Percentiles rank a stretch among this genome's conserved stretches.
Conservation (phyloP, 2,113 vertebrate genomes). For the Festucalex cinctus region DNA sequence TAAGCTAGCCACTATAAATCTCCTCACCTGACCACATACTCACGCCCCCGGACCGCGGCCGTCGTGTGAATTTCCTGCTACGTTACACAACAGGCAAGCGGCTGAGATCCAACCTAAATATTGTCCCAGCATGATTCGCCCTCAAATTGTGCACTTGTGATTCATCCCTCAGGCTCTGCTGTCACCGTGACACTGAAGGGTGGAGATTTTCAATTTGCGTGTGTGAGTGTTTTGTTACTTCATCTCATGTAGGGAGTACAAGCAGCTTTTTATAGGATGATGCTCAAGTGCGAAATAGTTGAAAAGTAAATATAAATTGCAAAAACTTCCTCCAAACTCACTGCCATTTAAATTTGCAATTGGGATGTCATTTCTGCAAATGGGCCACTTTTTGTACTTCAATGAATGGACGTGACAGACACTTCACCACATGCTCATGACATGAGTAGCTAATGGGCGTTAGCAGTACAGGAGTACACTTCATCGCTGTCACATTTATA, state of each 20-base stretch:
- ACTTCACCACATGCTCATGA: too few relatives aligned
- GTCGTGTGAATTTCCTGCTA: constrained; percentile 30
- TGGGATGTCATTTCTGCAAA: not conserved
- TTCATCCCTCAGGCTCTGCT: constrained; percentile 12
- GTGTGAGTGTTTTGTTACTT: not conserved
- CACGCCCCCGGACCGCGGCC: constrained; percentile 25
- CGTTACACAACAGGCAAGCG: constrained; percentile 35
- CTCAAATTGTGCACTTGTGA: constrained; percentile 8
- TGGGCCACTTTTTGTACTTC: not conserved
- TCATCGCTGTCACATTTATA: too few relatives aligned
- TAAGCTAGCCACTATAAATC: not conserved
- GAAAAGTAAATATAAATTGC: not conserved
- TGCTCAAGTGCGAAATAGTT: not conserved
- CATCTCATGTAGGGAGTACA: not conserved
- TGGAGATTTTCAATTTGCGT: not conserved
- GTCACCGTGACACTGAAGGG: constrained; percentile 4
- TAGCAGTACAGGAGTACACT: too few relatives aligned
- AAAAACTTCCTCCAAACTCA: not conserved
- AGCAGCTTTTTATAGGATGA: not conserved
- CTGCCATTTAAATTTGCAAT: not conserved
- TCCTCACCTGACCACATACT: not conserved
- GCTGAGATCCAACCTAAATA: constrained; percentile 31
- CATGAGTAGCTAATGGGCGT: too few relatives aligned
- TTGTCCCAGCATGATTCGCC: constrained; percentile 39
- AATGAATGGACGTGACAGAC: too few relatives aligned